Percentiles rank a stretch among this genome's conserved stretches.
Conservation (phyloP, 2,888 invertebrate genomes). For the Deroplatys truncata region DNA sequence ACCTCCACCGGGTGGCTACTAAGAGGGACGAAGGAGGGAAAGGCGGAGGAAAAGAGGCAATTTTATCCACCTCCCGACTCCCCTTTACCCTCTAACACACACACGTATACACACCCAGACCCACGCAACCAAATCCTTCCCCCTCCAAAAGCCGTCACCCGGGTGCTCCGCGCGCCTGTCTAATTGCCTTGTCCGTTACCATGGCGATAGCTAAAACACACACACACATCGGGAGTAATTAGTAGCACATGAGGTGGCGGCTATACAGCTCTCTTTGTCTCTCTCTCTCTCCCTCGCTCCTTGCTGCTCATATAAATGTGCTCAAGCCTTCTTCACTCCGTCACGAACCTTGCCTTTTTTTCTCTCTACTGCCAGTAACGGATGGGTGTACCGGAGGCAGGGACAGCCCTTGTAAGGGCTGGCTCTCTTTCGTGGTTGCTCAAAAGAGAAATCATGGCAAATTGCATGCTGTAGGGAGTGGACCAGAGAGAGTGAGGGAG, state of each 20-base stretch:
- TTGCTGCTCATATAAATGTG: background rate
- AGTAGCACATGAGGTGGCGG: conserved; percentile 30
- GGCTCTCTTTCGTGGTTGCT: background rate
- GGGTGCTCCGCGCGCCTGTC: conserved; percentile 21
- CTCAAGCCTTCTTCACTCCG: background rate
- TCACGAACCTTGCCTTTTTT: conserved; percentile 2
- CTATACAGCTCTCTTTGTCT: background rate
- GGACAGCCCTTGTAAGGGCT: conserved; percentile 2
- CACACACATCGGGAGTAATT: conserved; percentile 26
- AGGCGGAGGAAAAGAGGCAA: conserved; percentile 3
- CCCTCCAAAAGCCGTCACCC: background rate
- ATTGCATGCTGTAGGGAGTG: conserved; percentile 16
- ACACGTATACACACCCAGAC: background rate
- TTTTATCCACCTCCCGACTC: conserved; percentile 14
- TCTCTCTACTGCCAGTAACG: background rate
- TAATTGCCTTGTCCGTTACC: conserved; percentile 32
- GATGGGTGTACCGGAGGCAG: conserved; percentile 1
- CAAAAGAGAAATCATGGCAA: conserved; percentile 26
- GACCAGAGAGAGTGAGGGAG: background rate
- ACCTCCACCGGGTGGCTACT: background rate
- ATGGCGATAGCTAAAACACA: conserved; percentile 28
- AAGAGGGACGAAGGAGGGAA: conserved; percentile 10
- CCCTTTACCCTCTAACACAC: background rate
- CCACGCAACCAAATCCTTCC: background rate
- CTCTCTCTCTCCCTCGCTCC: background rate